These are phyloP conservation scores for Zonotrichia albicollis DNA, from an alignment of 2,797 vertebrate genomes.

Conservation along the genomic window DNA sequence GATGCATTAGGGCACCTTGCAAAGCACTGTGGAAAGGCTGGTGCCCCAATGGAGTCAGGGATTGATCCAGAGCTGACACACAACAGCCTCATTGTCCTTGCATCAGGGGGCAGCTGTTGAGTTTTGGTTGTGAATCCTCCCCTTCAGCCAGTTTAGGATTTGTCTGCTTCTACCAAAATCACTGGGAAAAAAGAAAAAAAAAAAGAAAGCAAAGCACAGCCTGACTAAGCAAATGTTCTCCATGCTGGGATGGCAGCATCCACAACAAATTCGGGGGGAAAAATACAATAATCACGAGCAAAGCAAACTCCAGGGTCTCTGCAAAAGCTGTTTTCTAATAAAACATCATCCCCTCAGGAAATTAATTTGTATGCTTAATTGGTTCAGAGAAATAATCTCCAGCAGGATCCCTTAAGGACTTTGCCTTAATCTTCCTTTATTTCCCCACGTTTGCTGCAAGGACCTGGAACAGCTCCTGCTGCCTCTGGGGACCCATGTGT, in stretches of 20 bases:
- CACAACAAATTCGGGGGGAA: background rate
- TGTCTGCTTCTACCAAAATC: background rate
- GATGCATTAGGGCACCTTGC: background rate
- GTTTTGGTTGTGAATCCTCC: background rate
- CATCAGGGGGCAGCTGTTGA: background rate
- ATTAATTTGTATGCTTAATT: constrained; percentile 57
- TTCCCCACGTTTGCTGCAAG: constrained; percentile 3
- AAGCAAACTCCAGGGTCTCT: background rate
- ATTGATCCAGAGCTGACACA: background rate
- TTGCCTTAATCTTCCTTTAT: constrained; percentile 37
- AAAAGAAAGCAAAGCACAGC: background rate
- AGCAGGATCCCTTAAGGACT: constrained; percentile 31
- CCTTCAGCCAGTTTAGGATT: background rate
- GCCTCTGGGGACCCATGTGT: background rate
- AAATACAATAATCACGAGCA: background rate
- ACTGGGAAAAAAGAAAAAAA: background rate
- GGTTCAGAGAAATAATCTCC: constrained; percentile 51
- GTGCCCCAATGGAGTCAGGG: background rate
- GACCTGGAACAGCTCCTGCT: background rate
- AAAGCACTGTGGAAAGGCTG: background rate
- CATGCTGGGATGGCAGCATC: background rate
- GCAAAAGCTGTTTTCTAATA: constrained; percentile 28
- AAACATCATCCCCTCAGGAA: constrained; percentile 19
- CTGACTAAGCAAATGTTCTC: background rate
- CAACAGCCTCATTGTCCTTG: background rate